A percentile compares a stretch with the other conserved stretches of the same genome.
Conservation (phyloP, 2,888 invertebrate genomes). For the Pyrrhosoma nymphula region DNA sequence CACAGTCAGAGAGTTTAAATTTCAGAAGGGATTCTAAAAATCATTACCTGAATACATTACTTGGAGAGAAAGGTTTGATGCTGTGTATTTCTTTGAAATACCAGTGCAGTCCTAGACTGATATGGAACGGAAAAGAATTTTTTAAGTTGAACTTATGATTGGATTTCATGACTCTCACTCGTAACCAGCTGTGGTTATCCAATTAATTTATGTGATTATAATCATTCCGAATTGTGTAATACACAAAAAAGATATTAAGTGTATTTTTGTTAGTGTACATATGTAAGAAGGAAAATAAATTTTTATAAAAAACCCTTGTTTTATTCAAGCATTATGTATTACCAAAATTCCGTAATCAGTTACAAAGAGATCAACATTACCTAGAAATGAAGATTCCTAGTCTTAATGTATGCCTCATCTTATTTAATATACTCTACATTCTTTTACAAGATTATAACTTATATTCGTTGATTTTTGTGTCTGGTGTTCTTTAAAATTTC, state of each 20-base stretch:
- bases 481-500: no score
- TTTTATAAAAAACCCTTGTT: neutral
- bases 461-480: no score
- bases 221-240: conserved; percentile 9
- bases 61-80: neutral
- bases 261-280: conserved; percentile 33
- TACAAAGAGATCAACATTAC: no score
- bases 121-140: neutral
- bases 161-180: neutral
- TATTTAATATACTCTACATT: no score
- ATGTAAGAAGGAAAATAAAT: conserved; percentile 8
- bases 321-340: neutral
- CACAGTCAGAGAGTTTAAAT: neutral
- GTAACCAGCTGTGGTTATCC: neutral
- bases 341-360: no score
- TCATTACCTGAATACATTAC: neutral
- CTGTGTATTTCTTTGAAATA: neutral
- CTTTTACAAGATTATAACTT: no score
- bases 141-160: neutral
- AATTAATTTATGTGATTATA: neutral
- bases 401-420: no score
- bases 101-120: neutral
- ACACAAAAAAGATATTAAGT: neutral
- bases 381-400: no score
- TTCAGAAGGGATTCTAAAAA: neutral